A percentile compares a stretch with the other conserved stretches of the same genome.
Evolutionary conservation across 1,140 invertebrate genomes (phyloP).

Genomic region (Drosophila sulfurigaster): DNA sequence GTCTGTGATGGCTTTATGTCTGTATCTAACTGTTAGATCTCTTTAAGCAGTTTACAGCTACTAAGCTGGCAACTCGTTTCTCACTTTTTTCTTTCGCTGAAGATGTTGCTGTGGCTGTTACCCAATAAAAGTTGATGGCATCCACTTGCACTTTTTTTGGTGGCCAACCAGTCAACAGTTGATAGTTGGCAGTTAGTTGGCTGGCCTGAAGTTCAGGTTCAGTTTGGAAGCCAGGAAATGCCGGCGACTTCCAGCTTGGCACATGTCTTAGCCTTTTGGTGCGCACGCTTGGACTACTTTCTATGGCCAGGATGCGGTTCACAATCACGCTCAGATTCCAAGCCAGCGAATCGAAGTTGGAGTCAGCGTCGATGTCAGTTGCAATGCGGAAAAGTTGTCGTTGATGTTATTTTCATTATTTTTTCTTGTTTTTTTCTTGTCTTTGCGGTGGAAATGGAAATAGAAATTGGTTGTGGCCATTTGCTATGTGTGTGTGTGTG

Average conservation of each 20-base stretch:
- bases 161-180: not conserved
- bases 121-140: conserved; percentile 41
- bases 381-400: not conserved
- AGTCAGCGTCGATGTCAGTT: conserved; percentile 22
- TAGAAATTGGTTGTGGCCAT: conserved; percentile 34
- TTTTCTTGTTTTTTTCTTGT: conserved; percentile 35
- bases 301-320: conserved; percentile 74
- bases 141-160: conserved; percentile 48
- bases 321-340: conserved; percentile 3
- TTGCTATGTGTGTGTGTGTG: not conserved
- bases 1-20: conserved; percentile 27
- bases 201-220: conserved; percentile 80
- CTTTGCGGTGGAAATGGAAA: conserved; percentile 46
- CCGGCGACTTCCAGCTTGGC: conserved; percentile 39
- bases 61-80: conserved; percentile 39
- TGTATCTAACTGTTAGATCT: conserved; percentile 25
- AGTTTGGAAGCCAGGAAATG: conserved; percentile 69
- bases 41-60: not conserved
- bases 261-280: conserved; percentile 58
- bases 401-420: conserved; percentile 11
- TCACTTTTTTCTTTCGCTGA: not conserved
- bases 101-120: conserved; percentile 27
- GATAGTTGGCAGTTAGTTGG: not conserved
- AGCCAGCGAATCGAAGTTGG: not conserved
- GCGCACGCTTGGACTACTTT: conserved; percentile 77